Evolutionary conservation across 1,140 invertebrate species (phyloP).

Genomic region (Rhyzopertha dominica): DNA sequence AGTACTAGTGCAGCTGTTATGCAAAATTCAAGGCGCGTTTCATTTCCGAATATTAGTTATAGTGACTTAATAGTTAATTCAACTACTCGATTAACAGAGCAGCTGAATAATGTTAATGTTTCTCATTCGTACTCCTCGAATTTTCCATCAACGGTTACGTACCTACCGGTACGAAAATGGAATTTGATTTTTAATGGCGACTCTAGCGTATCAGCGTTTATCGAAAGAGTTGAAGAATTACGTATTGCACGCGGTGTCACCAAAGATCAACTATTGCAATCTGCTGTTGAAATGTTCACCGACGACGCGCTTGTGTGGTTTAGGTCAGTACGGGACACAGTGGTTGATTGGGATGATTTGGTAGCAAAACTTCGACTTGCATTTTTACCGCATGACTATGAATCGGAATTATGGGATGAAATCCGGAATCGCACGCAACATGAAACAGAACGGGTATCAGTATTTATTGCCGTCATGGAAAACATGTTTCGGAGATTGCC

Average conservation of each 20-base stretch:
- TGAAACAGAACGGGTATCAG: too few species aligned
- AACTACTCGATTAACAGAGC: too few species aligned
- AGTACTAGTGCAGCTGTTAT: too few species aligned
- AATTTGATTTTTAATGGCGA: slow-evolving; percentile 5
- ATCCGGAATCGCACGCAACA: slow-evolving; percentile 10
- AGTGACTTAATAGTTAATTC: too few species aligned
- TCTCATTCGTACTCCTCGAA: too few species aligned
- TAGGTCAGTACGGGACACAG: slow-evolving; percentile 2
- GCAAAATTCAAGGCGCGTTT: too few species aligned
- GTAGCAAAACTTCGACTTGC: slow-evolving; percentile 1
- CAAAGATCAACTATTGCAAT: slow-evolving; percentile 10
- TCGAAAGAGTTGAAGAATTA: slow-evolving; percentile 18
- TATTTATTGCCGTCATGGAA: too few species aligned
- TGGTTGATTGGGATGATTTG: slow-evolving; percentile 13
- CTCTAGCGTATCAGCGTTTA: slow-evolving; percentile 10
- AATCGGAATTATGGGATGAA: slow-evolving; percentile 13
- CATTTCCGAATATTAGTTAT: too few species aligned
- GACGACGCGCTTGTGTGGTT: slow-evolving; percentile 12
- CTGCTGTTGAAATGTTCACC: slow-evolving; percentile 15
- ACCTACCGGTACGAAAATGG: too few species aligned
- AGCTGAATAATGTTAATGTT: too few species aligned
- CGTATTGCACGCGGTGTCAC: slow-evolving; percentile 9
- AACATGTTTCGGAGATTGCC: too few species aligned
- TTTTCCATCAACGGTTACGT: too few species aligned
- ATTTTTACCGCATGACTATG: slow-evolving; percentile 13